Evolutionary conservation across 2,113 vertebrate genomes (phyloP).

Genomic region (Trichechus manatus): DNA sequence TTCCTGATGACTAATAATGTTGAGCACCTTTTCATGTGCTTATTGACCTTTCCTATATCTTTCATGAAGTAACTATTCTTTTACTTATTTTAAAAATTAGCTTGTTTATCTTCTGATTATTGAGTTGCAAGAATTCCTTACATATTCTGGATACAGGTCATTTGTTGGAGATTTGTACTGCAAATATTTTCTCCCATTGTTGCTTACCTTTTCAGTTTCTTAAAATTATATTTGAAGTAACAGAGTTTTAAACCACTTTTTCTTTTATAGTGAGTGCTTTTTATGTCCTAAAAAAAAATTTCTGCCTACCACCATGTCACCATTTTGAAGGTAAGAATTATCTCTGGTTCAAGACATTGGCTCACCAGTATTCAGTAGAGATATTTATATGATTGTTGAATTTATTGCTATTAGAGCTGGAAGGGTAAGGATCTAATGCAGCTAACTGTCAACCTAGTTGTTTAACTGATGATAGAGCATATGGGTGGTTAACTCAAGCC

Average conservation of each 20-base stretch:
- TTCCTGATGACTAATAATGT: background rate
- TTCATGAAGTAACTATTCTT: background rate
- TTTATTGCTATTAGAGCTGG: background rate
- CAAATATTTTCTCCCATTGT: background rate
- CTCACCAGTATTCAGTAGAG: background rate
- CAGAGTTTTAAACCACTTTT: background rate
- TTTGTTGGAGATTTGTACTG: conserved; percentile 21
- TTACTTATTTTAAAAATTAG: background rate
- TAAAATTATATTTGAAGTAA: conserved; percentile 43
- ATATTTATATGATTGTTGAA: background rate
- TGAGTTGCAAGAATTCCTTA: background rate
- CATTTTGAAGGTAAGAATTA: conserved; percentile 27
- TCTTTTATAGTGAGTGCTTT: background rate
- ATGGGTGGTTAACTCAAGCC: background rate
- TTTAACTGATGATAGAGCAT: background rate
- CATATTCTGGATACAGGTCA: background rate
- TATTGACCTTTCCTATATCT: background rate
- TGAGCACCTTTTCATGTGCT: background rate
- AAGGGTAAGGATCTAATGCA: background rate
- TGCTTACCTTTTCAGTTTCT: background rate
- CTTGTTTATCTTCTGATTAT: background rate
- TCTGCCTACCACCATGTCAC: background rate
- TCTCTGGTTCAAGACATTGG: background rate
- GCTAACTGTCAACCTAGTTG: background rate
- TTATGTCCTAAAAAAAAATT: background rate